Base-by-base conservation (phyloP, 1,140 invertebrate genomes). In the Zaprionus capensis region DNA sequence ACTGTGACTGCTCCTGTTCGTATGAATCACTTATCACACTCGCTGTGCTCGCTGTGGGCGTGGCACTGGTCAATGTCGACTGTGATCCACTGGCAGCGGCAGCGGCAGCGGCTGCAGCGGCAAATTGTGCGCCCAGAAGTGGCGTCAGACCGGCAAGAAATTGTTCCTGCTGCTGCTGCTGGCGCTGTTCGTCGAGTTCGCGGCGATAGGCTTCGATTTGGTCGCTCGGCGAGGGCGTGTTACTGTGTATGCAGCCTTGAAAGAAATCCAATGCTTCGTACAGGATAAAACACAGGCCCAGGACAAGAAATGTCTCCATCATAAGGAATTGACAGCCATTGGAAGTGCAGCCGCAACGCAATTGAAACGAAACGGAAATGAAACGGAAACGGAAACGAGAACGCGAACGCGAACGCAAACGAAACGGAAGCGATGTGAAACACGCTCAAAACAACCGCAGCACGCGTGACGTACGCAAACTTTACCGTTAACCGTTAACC, bases 241-340 rank as follows among this genome's bases (percentile, higher is more conserved):
- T 78, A 55, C 91, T 93, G 80, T 93, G 88, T 15, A 91, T 91
- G 82, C 92, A 93, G 87, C 92, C 92, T 91, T 93, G 92, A 91
- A 93, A 92, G 80, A 93, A 93, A 91, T 93, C 92, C 90, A 93
- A 92, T 90, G 92, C 92, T 91, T 93, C 92, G 84, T 93, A 93
- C 71, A 93, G 86, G 76, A 93, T 92, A 85, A 93, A 93, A 92
- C 92, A 93, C 82, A 93, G 84, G 77, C 92, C 92, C 71, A 93
- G 91, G 81, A 93, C 92, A 91, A 93, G 84, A 85, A 93, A 93
- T 92, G 92, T 93, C 91, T 93, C 92, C 92, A 93, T 93, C 92
- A 92, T 93, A 92, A 82, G 76, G 78, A 91, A 80, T 79, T 87
- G 73, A 80, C 71, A 87, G 86, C 91, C 87, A 92, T 91, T 80